Percentiles rank a stretch among this genome's conserved stretches.
phyloP scores from a whole-genome alignment of 2,113 vertebrate species.

The Cranoglanis bouderius region DNA sequence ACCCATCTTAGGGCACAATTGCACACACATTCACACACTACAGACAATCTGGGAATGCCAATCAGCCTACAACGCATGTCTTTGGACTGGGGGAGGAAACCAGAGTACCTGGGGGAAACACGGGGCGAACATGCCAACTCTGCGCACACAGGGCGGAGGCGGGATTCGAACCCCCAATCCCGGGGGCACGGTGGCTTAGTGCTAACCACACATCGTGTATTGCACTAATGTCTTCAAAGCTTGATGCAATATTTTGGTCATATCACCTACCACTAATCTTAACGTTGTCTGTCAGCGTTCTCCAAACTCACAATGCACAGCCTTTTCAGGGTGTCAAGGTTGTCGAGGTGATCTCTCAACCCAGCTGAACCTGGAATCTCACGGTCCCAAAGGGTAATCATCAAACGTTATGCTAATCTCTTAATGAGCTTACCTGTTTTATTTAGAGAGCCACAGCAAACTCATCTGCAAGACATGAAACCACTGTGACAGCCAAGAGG shows the following conservation, averaged over 20 bases:
- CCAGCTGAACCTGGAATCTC: not conserved
- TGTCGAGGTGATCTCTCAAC: not conserved
- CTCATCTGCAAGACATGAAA: constrained; percentile 22
- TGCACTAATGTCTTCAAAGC: not conserved
- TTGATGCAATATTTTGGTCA: not conserved
- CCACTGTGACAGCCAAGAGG: not conserved
- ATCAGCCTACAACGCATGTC: too few species aligned
- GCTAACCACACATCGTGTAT: not conserved
- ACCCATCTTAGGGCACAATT: too few species aligned
- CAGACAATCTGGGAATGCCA: too few species aligned
- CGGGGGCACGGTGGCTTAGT: too few species aligned
- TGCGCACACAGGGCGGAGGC: too few species aligned
- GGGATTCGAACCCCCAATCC: too few species aligned
- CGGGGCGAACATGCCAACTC: too few species aligned
- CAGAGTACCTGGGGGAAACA: too few species aligned
- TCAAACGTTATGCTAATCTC: constrained; percentile 37
- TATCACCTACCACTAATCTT: not conserved
- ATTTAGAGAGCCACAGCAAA: constrained; percentile 25
- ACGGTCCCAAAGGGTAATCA: not conserved
- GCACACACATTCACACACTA: too few species aligned
- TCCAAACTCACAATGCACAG: not conserved
- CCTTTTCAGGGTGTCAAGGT: not conserved
- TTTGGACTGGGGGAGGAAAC: too few species aligned
- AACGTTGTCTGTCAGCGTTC: not conserved
- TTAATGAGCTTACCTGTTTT: constrained; percentile 43